Base-by-base conservation (phyloP, 1,140 invertebrate genomes). In the Lordiphosa clarofinis region DNA sequence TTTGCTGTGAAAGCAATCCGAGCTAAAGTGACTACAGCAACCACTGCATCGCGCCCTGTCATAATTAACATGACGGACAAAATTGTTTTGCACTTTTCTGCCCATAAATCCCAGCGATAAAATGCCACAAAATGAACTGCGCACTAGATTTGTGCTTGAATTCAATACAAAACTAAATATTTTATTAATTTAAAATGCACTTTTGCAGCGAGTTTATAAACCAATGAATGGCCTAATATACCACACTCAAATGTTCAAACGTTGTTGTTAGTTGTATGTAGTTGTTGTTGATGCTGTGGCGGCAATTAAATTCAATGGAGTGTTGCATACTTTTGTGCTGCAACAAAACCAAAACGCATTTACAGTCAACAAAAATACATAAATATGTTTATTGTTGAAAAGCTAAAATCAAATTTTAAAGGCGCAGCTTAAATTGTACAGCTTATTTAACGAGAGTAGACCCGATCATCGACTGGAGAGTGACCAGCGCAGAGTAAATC, bases 271-370 rank as follows among this genome's bases (percentile, higher is more conserved):
- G 61, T 38, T n/a, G n/a, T n/a, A n/a, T n/a, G n/a, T n/a, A n/a
- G 21, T 24, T 24, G 28, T 50, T 28, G 47, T 47, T 39, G 42
- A 9, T 48, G 50, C 44, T 46, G 15, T 31, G 46, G 50, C 53
- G 53, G 56, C 67, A 68, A 76, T 82, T 72, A 84, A 84, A 84
- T 50, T 54, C 73, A 66, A 82, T 82, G 75, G 75, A 75, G 62
- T 72, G 73, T 60, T 60, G 73, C 74, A 78, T 69, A 69, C 73
- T 78, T 72, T 62, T 72, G 56, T 73, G 74, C 56, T n/a, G 49
- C 37, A 62, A 55, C 48, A 65, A 59, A 70, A 58, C 43, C 49
- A 54, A 54, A 59, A 69, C 73, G 48, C 61, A 79, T 79, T 71
- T 33, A 56, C 52, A 62, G 28, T 31, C 50, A 44, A 39, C 63